Evolutionary conservation across 2,113 vertebrate genomes (phyloP).

Genomic region (Nicator chloris): DNA sequence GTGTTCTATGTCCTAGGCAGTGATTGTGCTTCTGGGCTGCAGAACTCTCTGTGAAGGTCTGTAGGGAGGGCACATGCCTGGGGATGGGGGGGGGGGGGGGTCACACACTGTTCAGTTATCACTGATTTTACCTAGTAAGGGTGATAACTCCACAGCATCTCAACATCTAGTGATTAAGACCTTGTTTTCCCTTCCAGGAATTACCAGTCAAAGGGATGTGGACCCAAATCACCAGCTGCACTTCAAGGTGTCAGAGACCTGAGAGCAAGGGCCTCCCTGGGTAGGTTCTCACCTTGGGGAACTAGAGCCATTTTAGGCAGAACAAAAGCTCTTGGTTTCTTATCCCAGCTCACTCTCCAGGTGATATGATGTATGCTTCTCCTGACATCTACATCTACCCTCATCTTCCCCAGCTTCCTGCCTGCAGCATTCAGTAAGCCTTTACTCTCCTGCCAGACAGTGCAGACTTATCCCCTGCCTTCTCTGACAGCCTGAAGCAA

Average conservation of each 20-base stretch:
- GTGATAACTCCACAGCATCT: not conserved
- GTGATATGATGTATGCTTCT: rapidly evolving
- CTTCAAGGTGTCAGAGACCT: not conserved
- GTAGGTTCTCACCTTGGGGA: not conserved
- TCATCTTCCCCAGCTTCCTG: not conserved
- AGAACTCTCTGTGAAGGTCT: not conserved
- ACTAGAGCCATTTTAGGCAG: not conserved
- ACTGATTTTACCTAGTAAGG: not conserved
- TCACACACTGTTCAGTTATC: not conserved
- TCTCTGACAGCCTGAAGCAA: not conserved
- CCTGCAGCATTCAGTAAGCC: not conserved
- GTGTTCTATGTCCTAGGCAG: not conserved
- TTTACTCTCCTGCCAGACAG: not conserved
- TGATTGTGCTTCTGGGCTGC: not conserved
- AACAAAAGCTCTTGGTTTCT: not conserved
- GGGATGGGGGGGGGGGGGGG: rapidly evolving
- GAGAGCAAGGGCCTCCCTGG: not conserved
- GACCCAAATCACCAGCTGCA: not conserved
- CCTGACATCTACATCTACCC: not conserved
- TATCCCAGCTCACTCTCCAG: not conserved
- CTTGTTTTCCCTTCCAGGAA: not conserved
- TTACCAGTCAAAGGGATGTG: not conserved
- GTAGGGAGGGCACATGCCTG: not conserved
- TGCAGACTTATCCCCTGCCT: not conserved
- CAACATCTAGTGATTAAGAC: not conserved